Conservation (phyloP, 2,113 vertebrate genomes). For the Corydoras sp. region DNA sequence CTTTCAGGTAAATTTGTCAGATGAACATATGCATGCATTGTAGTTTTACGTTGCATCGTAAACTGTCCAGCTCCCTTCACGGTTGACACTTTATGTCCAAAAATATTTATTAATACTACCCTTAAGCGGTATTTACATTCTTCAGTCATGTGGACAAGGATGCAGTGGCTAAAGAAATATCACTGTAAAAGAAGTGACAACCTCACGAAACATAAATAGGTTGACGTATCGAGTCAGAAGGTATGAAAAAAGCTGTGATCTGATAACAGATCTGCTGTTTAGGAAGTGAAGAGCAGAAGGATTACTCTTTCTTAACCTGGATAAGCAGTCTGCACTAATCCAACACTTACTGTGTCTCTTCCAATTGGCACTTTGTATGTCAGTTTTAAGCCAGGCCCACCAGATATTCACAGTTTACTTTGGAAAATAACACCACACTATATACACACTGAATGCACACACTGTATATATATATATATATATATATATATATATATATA, state of each 20-base stretch:
- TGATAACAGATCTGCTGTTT: conserved; percentile 18
- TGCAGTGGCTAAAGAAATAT: background rate
- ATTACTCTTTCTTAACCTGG: conserved; percentile 2
- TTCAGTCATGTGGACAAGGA: background rate
- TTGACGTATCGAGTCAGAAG: background rate
- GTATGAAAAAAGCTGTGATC: background rate
- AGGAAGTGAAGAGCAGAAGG: conserved; percentile 16
- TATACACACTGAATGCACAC: too few relatives aligned
- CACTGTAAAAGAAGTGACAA: background rate
- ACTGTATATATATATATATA: too few relatives aligned
- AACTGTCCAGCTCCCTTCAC: background rate
- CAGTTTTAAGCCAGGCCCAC: background rate
- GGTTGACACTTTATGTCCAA: background rate
- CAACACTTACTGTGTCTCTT: conserved; percentile 17
- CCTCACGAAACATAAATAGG: background rate
- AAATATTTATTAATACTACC: background rate
- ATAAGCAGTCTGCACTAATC: conserved; percentile 27
- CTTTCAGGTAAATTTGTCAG: too few relatives aligned
- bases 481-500: too few relatives aligned
- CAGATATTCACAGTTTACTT: too few relatives aligned
- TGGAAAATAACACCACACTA: too few relatives aligned
- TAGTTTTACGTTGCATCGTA: background rate
- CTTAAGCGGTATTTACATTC: background rate
- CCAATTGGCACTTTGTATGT: conserved; percentile 21
- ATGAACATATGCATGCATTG: too few relatives aligned